Conservation (phyloP, 2,113 vertebrate species). For the Zeus faber region DNA sequence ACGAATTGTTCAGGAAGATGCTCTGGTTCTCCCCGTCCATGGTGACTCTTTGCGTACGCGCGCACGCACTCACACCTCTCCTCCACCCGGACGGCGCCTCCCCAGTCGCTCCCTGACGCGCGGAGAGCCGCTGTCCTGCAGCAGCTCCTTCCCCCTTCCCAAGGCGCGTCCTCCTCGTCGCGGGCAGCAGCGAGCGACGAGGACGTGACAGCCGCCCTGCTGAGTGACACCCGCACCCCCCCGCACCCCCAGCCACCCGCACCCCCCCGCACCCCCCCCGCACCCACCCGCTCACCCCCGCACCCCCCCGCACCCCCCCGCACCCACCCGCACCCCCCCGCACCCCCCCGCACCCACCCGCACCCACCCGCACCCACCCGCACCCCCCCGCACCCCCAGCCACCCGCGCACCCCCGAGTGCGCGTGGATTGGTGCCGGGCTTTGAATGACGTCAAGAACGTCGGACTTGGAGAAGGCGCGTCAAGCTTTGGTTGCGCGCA, state of each 20-base stretch:
- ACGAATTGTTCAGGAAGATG: conserved; percentile 50
- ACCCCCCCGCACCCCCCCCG: too few species aligned
- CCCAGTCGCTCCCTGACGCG: not conserved
- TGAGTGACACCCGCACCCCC: too few species aligned
- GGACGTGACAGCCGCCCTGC: too few species aligned
- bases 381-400: not conserved
- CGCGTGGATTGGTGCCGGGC: conserved; percentile 21
- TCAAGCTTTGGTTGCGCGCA: not conserved
- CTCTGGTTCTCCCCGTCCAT: conserved; percentile 53
- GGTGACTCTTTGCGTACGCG: too few species aligned
- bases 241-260: too few species aligned
- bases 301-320: not conserved
- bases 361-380: not conserved
- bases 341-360: too few species aligned
- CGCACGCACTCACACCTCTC: too few species aligned
- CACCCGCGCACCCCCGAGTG: not conserved
- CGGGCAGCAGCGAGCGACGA: too few species aligned
- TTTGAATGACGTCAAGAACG: conserved; percentile 17
- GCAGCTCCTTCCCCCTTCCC: conserved; percentile 1
- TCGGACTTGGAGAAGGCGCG: not conserved
- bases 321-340: too few species aligned
- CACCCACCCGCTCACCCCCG: too few species aligned
- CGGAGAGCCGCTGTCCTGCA: not conserved
- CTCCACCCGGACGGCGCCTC: not conserved
- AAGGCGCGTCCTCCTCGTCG: not conserved